Percentiles rank a stretch among this genome's conserved stretches.
phyloP scores from a whole-genome alignment of 2,888 invertebrate genomes.

The Ramazzottius varieornatus region DNA sequence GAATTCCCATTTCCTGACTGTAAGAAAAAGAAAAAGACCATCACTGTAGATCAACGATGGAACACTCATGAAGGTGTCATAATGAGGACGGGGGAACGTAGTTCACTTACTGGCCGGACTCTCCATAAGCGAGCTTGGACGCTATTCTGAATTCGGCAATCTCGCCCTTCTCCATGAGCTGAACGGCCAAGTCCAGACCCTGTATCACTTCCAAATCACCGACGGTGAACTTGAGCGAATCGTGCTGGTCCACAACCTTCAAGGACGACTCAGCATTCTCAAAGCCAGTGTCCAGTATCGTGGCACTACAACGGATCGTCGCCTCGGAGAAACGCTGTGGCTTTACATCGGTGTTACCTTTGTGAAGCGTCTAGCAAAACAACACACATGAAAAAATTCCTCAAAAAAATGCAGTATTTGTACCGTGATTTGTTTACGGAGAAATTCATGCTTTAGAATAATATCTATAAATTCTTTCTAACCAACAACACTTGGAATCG shows the following conservation, averaged over 20 bases:
- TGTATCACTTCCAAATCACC: conserved; percentile 26
- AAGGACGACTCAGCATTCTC: not conserved
- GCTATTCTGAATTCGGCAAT: conserved; percentile 41
- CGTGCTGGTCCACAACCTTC: not conserved
- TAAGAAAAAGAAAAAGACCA: too few species aligned
- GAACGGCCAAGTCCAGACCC: conserved; percentile 57
- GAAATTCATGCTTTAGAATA: too few species aligned
- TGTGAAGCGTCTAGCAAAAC: not conserved
- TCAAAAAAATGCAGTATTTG: too few species aligned
- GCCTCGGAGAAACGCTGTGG: not conserved
- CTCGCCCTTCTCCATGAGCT: conserved; percentile 60
- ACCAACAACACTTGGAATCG: too few species aligned
- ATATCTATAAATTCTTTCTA: too few species aligned
- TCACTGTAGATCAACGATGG: too few species aligned
- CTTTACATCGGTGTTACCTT: not conserved
- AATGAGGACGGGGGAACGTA: too few species aligned
- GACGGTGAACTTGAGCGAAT: not conserved
- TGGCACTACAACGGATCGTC: not conserved
- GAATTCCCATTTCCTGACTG: conserved; percentile 31
- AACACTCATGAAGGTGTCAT: too few species aligned
- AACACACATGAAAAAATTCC: not conserved
- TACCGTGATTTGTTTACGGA: too few species aligned
- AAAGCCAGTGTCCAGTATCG: not conserved
- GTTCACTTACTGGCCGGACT: conserved; percentile 31
- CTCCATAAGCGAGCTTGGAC: conserved; percentile 56